Evolutionary conservation across 2,888 invertebrate genomes (phyloP), one percentile per base, ranked within the genome.

Genomic region (Athetis lepigone): DNA sequence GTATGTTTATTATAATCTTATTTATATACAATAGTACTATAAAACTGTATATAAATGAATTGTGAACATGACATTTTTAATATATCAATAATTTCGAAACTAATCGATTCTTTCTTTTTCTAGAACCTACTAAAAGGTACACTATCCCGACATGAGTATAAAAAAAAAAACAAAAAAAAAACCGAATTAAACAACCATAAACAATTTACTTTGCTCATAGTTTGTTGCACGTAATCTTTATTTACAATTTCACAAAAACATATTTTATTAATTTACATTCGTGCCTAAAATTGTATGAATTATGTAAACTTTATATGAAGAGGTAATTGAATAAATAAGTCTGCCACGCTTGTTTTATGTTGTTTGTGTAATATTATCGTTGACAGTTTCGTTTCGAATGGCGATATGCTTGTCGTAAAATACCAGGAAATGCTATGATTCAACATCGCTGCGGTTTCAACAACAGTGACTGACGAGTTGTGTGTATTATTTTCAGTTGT

Each of bases 351-450:
- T 79, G 81, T 81, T 84, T 81, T 80, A 81, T 88, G 86, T 89
- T 92, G 89, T 91, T 92, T 91, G 89, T 90, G 88, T 90, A 89
- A 89, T 83, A 81, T 75, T 85, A 86, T 88, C 82, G 85, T 87
- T 92, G 92, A 90, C 93, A 92, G 90, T 90, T 90, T 91, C 81
- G 81, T 90, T 91, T 92, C 89, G 90, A 93, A 93, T 93, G 92
- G 92, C 92, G 90, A 90, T 92, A 90, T 90, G 90, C 85, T 87
- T 82, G 83, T 91, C 88, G 87, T 90, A 91, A 91, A 94, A 92
- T 95, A 95, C 95, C 93, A 94, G 94, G 95, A 95, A 95, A 94
- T 93, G 91, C 93, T 92, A 92, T 95, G 95, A 95, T 90, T 95
- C 95, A 95, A 92, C 92, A 84, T 82, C 75, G 84, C 74, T 78